Evolutionary conservation across 2,797 vertebrate species (phyloP), one percentile per base, ranked within the genome.

Genomic region (Etheostoma perlongum): DNA sequence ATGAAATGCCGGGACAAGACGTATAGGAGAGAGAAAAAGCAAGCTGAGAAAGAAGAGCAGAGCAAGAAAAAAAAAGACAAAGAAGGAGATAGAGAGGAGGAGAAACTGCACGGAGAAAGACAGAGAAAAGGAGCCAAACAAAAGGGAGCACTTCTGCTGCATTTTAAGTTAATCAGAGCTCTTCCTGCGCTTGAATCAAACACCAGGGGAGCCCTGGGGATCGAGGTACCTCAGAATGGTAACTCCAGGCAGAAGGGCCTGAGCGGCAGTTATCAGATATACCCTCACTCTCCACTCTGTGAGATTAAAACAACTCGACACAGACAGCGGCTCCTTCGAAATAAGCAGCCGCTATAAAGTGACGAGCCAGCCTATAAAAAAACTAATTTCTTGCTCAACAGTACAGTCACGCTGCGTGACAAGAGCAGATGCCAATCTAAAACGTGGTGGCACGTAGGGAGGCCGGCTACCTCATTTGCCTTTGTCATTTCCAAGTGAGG

Each of bases 381-480:
- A 85, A 46, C 54, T 57, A 70, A 90, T 84, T 83, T 91, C 83
- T 87, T 87, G 83, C 85, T 88, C 83, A 86, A 87, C 16, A n/a
- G 81, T 85, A 89, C 64, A 47, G 82, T 67, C 11, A 51, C 53
- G 6, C 27, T 4, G 70, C 11, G 12, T 33, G 15, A 76, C 47
- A 58, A 85, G 78, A 88, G 82, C 87, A 90, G 85, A 89, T 91
- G 90, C 87, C 85, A 90, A 89, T 91, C 91, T 88, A 82, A 81
- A 85, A 78, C 13, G 58, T 36, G 67, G 76, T 53, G 51, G 74
- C 54, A 68, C 68, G 30, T 49, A 55, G 69, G 67, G 78, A 80
- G 81, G 55, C 68, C 5, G 49, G 68, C 74, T 77, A 74, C 74
- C 79, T 85, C 83, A 74, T 88, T 90, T 88, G 81, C 76, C 72